Evolutionary conservation across 2,797 vertebrate genomes (phyloP).

Genomic region (Balearica regulorum): DNA sequence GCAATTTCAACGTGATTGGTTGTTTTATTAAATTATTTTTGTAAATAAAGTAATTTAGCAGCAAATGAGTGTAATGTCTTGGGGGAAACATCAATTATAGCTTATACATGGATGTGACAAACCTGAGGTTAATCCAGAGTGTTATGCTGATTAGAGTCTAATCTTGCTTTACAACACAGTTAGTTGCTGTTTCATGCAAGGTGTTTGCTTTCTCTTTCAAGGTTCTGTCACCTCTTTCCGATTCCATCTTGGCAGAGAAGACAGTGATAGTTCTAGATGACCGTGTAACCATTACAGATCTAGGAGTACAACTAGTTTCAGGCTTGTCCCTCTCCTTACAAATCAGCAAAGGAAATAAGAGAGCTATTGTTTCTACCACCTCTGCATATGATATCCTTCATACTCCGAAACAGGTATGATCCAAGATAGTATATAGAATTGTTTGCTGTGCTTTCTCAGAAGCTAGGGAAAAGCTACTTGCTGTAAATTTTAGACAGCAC

Average conservation of each 20-base stretch:
- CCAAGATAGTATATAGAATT: accelerated
- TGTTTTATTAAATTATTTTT: not conserved
- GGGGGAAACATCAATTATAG: not conserved
- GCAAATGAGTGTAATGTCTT: not conserved
- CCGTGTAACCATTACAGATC: constrained; percentile 89
- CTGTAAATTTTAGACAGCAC: not conserved
- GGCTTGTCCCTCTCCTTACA: constrained; percentile 85
- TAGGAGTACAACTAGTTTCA: constrained; percentile 88
- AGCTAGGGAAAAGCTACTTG: not conserved
- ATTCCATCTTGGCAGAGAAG: constrained; percentile 96
- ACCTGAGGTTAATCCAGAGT: not conserved
- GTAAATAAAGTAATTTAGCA: not conserved
- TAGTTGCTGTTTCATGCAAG: not conserved
- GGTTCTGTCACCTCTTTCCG: constrained; percentile 93
- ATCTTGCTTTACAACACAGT: not conserved
- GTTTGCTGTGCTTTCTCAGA: not conserved
- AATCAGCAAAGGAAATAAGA: constrained; percentile 79
- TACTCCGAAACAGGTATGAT: constrained; percentile 83
- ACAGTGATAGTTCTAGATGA: constrained; percentile 92
- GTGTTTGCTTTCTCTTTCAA: constrained; percentile 17
- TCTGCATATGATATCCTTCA: constrained; percentile 86
- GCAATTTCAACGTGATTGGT: not conserved
- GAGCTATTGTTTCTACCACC: constrained; percentile 83
- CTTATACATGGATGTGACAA: not conserved
- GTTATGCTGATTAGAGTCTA: not conserved